These are phyloP conservation scores for Oryzias sinensis DNA, from an alignment of 2,797 vertebrate genomes.

Conservation along the genomic window DNA sequence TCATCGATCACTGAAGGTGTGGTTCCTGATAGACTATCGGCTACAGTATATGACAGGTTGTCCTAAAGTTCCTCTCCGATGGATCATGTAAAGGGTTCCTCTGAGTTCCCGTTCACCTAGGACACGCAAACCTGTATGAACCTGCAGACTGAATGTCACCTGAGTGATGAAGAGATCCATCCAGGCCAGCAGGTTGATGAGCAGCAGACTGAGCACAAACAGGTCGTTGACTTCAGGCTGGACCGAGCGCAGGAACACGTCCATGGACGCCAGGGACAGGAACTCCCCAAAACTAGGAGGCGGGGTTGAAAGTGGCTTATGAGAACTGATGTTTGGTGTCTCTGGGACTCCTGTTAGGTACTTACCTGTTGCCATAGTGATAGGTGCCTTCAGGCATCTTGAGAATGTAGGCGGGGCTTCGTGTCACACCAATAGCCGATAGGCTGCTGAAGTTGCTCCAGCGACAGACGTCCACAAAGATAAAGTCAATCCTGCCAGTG, in stretches of 20 bases:
- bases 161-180: slow-evolving; percentile 98
- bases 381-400: slow-evolving; percentile 96
- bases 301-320: neutral
- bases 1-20: too few species aligned
- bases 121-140: neutral
- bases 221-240: slow-evolving; percentile 98
- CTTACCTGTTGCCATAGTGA: slow-evolving; percentile 88
- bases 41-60: too few species aligned
- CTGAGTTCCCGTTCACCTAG: too few species aligned
- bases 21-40: too few species aligned
- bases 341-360: neutral
- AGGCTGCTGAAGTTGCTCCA: slow-evolving; percentile 89
- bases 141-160: slow-evolving; percentile 26
- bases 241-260: slow-evolving; percentile 91
- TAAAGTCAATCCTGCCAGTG: slow-evolving; percentile 97
- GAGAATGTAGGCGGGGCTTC: slow-evolving; percentile 90
- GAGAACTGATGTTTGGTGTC: too few species aligned
- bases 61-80: too few species aligned
- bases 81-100: too few species aligned
- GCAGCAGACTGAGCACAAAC: slow-evolving; percentile 93
- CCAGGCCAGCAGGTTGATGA: slow-evolving; percentile 97
- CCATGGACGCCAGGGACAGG: slow-evolving; percentile 93
- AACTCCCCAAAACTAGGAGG: slow-evolving; percentile 86
- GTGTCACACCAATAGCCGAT: slow-evolving; percentile 85
- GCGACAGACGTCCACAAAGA: slow-evolving; percentile 91